Percentiles rank a stretch among this genome's conserved stretches.
Conservation (phyloP, 2,888 invertebrate species). For the Alsophila aescularia region DNA sequence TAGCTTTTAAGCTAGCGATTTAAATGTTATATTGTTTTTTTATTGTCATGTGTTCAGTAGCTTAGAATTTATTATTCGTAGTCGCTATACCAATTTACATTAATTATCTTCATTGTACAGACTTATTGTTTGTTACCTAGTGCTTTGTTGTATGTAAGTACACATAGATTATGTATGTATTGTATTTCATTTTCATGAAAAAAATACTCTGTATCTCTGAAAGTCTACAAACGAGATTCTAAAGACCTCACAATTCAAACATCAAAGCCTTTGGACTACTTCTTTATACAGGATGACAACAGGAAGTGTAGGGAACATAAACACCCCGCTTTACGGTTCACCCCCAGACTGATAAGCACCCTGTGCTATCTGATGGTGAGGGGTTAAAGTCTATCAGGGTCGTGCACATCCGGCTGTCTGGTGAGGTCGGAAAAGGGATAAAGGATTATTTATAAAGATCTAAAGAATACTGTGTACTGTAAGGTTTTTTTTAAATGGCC, state of each 20-base stretch:
- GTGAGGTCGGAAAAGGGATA: not conserved
- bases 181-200: too few species aligned
- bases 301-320: constrained; percentile 33
- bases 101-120: too few species aligned
- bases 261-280: constrained; percentile 1
- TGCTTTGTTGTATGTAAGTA: too few species aligned
- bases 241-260: constrained; percentile 2
- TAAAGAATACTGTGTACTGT: not conserved
- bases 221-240: not conserved
- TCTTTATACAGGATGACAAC: constrained; percentile 20
- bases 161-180: too few species aligned
- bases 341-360: constrained; percentile 30
- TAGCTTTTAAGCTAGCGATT: too few species aligned
- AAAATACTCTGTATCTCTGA: too few species aligned
- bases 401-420: not conserved
- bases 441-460: too few species aligned
- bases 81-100: too few species aligned
- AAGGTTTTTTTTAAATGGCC: not conserved
- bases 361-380: constrained; percentile 17
- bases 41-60: too few species aligned
- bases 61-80: too few species aligned
- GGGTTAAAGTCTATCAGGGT: constrained; percentile 19
- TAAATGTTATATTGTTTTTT: too few species aligned
- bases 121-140: too few species aligned
- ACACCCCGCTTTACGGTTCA: constrained; percentile 28